These are phyloP conservation scores for Poeciliopsis infans DNA, from an alignment of 2,797 vertebrate species.

Conservation along the genomic window DNA sequence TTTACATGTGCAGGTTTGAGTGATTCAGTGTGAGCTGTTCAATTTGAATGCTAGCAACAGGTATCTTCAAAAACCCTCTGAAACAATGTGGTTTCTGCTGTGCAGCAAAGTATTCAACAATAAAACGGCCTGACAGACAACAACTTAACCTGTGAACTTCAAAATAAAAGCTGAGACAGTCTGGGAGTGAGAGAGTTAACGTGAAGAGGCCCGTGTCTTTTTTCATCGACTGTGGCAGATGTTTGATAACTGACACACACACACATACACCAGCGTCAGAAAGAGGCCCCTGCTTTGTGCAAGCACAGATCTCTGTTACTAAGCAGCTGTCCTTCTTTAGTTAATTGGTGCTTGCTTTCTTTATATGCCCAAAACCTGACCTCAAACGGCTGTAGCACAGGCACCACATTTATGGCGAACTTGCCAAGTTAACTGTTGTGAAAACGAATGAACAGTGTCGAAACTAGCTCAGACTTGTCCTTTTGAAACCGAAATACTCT, in stretches of 20 bases:
- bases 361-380: conserved; percentile 54
- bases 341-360: conserved; percentile 57
- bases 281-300: conserved; percentile 47
- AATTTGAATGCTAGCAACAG: conserved; percentile 1
- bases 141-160: conserved; percentile 22
- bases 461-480: conserved; percentile 61
- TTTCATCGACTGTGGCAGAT: conserved; percentile 84
- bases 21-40: conserved; percentile 9
- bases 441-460: conserved; percentile 29
- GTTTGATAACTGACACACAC: conserved; percentile 81
- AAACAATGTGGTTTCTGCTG: conserved; percentile 25
- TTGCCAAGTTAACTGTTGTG: conserved; percentile 27
- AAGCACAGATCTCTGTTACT: conserved; percentile 56
- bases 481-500: conserved; percentile 34
- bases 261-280: conserved; percentile 39
- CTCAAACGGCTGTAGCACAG: conserved; percentile 35
- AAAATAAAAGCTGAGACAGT: conserved; percentile 38
- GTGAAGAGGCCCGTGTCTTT: conserved; percentile 63
- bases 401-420: conserved; percentile 16
- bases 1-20: background rate
- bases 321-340: conserved; percentile 70
- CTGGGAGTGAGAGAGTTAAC: conserved; percentile 61
- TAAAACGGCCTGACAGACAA: conserved; percentile 37
- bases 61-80: conserved; percentile 13
- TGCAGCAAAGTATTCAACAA: conserved; percentile 14